Base-by-base conservation (phyloP, 2,888 invertebrate genomes). In the Exephanes ischioxanthus region DNA sequence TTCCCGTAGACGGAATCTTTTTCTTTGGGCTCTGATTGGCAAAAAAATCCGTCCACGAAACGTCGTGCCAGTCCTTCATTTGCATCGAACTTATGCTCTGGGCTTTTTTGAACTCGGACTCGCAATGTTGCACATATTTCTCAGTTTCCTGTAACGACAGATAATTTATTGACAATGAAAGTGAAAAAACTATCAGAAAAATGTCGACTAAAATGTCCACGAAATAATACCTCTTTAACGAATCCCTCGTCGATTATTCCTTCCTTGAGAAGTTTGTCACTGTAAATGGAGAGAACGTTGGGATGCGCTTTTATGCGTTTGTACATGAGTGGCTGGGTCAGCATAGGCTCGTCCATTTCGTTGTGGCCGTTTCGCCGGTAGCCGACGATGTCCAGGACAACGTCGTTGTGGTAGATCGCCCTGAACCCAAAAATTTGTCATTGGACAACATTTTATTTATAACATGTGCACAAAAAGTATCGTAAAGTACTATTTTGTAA, bases 281-380 rank as follows among this genome's bases (percentile, higher is more conserved):
- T 95, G 94, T 98, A 98, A 76, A 97, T 94, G 85, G 96, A 95
- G 86, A 98, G 95, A 75, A 97, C 96, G 92, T 95, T 95, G 30
- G 95, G 95, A 73, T 90, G 90, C 61, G 95, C 94, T 82, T 95
- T 95, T 89, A 99, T 98, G 92, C 97, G 97, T 93, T 97, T 97
- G 95, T 99, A 99, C 98, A 99, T 98, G 87, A 98, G 95, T 0
- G 99, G 98, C 94, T 99, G 98, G 3, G 99, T 99, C 94, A 98
- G 97, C 97, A 97, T 98, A 0, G 99, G 99, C 94, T 99, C 98
- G 94, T 99, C 99, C 93, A 97, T 96, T 94, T 99, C 99, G 93
- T 98, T 98, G 95, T 99, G 99, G 0, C 99, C 99, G 93, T 97
- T 96, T 81, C 96, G 94, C 91, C 98, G 97, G 93, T 98, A 97